phyloP scores from a whole-genome alignment of 1,140 invertebrate species.

The Brachionus rotundiformis region DNA sequence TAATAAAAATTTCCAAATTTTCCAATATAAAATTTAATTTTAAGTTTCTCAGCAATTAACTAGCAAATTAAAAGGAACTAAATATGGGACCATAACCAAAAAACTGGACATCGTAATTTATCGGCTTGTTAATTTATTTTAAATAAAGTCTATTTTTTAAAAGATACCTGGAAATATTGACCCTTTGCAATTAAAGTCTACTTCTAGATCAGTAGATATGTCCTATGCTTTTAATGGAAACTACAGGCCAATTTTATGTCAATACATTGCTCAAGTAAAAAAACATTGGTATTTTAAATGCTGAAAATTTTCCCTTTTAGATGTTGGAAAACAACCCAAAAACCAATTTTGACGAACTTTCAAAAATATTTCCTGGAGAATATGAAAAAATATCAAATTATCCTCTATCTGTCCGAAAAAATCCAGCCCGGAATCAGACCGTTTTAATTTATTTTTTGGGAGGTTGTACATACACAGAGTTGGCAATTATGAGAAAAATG shows the following conservation, averaged over 20 bases:
- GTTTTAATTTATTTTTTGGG: conserved; percentile 44
- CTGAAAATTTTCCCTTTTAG: background rate
- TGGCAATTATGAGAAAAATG: conserved; percentile 27
- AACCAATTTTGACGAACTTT: conserved; percentile 42
- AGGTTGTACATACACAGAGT: conserved; percentile 11
- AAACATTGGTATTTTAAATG: background rate
- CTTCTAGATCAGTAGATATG: conserved; percentile 10
- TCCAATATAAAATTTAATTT: background rate
- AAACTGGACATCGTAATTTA: conserved; percentile 45
- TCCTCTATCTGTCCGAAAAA: background rate
- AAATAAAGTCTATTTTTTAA: background rate
- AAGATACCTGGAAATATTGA: conserved; percentile 25
- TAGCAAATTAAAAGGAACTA: background rate
- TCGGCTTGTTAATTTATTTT: background rate
- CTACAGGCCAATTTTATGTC: conserved; percentile 41
- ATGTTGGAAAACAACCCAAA: conserved; percentile 19
- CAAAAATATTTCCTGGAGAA: conserved; percentile 29
- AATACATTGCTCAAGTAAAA: conserved; percentile 33
- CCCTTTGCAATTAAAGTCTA: conserved; percentile 11
- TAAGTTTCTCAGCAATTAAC: conserved; percentile 32
- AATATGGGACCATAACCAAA: background rate
- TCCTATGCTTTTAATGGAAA: conserved; percentile 51
- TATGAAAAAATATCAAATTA: conserved; percentile 14
- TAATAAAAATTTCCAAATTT: background rate
- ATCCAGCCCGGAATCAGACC: background rate